A percentile compares a stretch with the other conserved stretches of the same genome.
Conservation (phyloP, 2,113 vertebrate species). For the Pardalotus punctatus region DNA sequence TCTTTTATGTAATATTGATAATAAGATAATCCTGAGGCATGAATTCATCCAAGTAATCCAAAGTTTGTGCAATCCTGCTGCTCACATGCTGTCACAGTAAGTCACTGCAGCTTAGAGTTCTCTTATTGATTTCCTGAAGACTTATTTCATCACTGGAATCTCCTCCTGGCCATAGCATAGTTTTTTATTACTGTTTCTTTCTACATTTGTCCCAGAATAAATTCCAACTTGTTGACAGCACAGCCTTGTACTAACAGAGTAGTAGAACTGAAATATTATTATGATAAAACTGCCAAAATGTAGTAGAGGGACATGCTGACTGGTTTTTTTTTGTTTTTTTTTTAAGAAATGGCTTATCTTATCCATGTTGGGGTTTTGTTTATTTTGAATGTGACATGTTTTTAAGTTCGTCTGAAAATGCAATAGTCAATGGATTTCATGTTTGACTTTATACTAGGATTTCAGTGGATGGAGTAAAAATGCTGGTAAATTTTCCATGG, state of each 20-base stretch:
- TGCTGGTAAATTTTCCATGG: not conserved
- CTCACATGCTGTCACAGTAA: not conserved
- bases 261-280: not conserved
- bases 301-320: not conserved
- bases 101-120: not conserved
- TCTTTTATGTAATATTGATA: not conserved
- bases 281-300: not conserved
- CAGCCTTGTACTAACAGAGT: not conserved
- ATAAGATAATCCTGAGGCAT: not conserved
- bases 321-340: not conserved
- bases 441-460: not conserved
- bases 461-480: not conserved
- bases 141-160: slow-evolving; percentile 12
- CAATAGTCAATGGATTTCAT: not conserved
- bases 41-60: not conserved
- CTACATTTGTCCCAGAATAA: not conserved
- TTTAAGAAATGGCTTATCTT: not conserved
- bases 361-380: not conserved
- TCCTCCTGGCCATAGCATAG: not conserved
- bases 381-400: not conserved
- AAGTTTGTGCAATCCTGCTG: not conserved
- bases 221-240: not conserved
- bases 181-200: not conserved
- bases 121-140: not conserved
- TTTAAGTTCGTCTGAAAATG: not conserved